Percentiles rank a stretch among this genome's conserved stretches.
Conservation (phyloP, 2,888 invertebrate genomes). For the Chironomus riparius region DNA sequence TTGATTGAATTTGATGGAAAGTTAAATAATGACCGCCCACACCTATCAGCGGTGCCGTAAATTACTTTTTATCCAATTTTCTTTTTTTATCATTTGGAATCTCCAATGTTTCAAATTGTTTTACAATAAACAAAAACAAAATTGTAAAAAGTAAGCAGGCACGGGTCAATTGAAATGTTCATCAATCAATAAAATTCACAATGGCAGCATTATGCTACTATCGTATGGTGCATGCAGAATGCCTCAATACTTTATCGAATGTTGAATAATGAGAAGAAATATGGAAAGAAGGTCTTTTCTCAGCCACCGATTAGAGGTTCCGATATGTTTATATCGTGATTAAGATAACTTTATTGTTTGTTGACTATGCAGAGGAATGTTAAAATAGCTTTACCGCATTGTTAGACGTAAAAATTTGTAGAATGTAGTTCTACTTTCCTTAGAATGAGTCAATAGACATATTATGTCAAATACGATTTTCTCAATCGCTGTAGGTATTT, state of each 20-base stretch:
- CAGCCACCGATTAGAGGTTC: no score
- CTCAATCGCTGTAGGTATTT: no score
- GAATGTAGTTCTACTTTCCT: no score
- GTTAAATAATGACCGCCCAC: neutral
- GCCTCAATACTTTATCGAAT: neutral
- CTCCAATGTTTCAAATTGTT: neutral
- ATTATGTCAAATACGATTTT: no score
- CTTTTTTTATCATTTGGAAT: neutral
- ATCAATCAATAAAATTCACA: neutral
- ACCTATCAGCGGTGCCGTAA: neutral
- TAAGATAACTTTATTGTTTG: no score
- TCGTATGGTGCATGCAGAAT: neutral
- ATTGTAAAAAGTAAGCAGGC: no score
- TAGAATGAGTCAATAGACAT: no score
- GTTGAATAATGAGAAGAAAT: neutral
- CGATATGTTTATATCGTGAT: no score
- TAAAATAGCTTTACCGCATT: no score
- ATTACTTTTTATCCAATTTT: neutral
- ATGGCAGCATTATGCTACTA: neutral
- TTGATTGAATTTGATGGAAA: neutral
- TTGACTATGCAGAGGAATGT: no score
- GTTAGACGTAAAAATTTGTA: no score
- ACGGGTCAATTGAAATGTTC: neutral
- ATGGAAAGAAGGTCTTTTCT: neutral
- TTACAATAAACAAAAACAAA: neutral